Conservation (phyloP, 2,113 vertebrate species). For the Tyrannus savana region DNA sequence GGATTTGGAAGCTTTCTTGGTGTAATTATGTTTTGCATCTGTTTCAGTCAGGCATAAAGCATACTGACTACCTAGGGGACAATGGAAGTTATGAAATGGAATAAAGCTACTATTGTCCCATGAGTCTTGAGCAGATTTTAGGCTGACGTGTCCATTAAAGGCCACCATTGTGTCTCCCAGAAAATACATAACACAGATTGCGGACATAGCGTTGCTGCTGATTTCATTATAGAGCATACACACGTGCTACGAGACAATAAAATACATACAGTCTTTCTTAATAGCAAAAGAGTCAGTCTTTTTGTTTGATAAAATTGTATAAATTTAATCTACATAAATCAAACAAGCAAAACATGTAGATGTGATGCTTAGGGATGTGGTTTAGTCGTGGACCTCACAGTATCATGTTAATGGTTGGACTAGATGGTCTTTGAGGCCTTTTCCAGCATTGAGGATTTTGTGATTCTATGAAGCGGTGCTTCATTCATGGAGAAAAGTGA, state of each 20-base stretch:
- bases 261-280: not conserved
- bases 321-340: not conserved
- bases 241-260: not conserved
- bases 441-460: not conserved
- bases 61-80: not conserved
- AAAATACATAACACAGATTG: not conserved
- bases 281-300: not conserved
- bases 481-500: not conserved
- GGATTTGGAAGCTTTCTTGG: not conserved
- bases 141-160: not conserved
- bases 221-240: not conserved
- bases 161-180: not conserved
- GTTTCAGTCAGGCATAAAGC: not conserved
- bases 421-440: not conserved
- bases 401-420: not conserved
- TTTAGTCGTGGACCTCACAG: not conserved
- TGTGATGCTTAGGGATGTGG: not conserved
- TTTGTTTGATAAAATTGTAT: not conserved
- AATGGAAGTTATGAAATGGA: not conserved
- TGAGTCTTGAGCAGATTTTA: not conserved
- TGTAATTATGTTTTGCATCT: not conserved
- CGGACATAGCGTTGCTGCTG: not conserved
- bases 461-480: not conserved
- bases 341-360: not conserved
- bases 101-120: not conserved